Conservation (phyloP, 1,140 invertebrate genomes). For the Araneus ventricosus region DNA sequence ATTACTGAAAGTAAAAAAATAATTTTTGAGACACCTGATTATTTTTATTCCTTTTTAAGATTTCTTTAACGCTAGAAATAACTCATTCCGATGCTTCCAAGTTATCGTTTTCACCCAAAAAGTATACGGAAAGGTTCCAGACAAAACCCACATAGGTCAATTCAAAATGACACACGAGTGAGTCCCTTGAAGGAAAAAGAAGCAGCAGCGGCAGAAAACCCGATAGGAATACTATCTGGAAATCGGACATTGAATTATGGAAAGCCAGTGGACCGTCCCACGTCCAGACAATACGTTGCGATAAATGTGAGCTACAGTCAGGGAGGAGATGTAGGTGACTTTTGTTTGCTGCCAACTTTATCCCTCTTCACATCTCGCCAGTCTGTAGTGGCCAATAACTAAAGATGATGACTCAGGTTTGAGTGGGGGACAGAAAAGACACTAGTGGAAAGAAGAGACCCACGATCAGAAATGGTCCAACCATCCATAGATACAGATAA, state of each 20-base stretch:
- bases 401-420: slow-evolving; percentile 69
- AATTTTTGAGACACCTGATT: too few relatives aligned
- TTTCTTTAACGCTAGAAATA: too few relatives aligned
- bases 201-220: slow-evolving; percentile 26
- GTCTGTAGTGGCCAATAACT: slow-evolving; percentile 74
- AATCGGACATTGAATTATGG: slow-evolving; percentile 74
- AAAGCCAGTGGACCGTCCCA: slow-evolving; percentile 62
- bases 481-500: slow-evolving; percentile 69
- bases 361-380: slow-evolving; percentile 63
- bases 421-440: slow-evolving; percentile 45
- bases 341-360: slow-evolving; percentile 57
- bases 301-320: slow-evolving; percentile 51
- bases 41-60: too few relatives aligned
- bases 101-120: too few relatives aligned
- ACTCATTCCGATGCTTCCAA: too few relatives aligned
- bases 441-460: slow-evolving; percentile 47
- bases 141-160: slow-evolving; percentile 4
- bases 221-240: slow-evolving; percentile 65
- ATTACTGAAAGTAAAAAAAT: too few relatives aligned
- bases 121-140: not conserved
- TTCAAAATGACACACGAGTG: slow-evolving; percentile 48
- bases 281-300: slow-evolving; percentile 64
- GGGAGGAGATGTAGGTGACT: slow-evolving; percentile 49
- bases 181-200: not conserved
- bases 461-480: slow-evolving; percentile 52